phyloP scores from a whole-genome alignment of 1,140 invertebrate species.

The Drosophila nikananu region DNA sequence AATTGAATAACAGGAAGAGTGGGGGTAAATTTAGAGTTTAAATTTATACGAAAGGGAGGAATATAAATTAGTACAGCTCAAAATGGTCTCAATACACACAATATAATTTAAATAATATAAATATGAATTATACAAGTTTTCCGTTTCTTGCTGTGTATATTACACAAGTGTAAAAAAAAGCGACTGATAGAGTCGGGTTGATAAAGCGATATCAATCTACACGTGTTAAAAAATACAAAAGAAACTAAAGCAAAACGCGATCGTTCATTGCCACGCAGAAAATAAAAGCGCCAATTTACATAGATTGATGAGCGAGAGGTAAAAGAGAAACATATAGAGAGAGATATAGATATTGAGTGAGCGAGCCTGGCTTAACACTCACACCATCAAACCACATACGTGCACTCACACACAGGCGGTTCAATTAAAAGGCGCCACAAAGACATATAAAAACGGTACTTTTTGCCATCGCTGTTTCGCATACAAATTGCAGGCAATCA shows the following conservation, averaged over 20 bases:
- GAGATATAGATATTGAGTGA: neutral
- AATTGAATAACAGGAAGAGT: neutral
- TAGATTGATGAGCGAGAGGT: conserved; percentile 4
- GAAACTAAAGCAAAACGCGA: conserved; percentile 34
- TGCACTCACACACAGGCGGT: conserved; percentile 1
- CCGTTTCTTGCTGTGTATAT: neutral
- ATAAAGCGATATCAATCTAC: conserved; percentile 44
- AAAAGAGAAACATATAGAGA: neutral
- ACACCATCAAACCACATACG: conserved; percentile 3
- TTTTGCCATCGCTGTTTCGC: conserved; percentile 52
- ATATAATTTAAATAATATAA: too few relatives aligned
- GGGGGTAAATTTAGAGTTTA: too few relatives aligned
- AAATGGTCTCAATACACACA: too few relatives aligned
- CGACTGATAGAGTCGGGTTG: conserved; percentile 39
- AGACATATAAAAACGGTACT: conserved; percentile 61
- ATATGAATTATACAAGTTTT: neutral
- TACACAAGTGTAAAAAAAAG: conserved; percentile 6
- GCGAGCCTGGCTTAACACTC: conserved; percentile 10
- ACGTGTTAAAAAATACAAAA: conserved; percentile 36
- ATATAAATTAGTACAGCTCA: too few relatives aligned
- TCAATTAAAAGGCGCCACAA: conserved; percentile 71
- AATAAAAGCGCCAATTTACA: conserved; percentile 48
- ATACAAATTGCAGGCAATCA: conserved; percentile 79
- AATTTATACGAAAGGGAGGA: neutral
- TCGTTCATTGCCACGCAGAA: conserved; percentile 70